Base-by-base conservation (phyloP, 2,113 vertebrate genomes). In the Phylloscopus whistleri region DNA sequence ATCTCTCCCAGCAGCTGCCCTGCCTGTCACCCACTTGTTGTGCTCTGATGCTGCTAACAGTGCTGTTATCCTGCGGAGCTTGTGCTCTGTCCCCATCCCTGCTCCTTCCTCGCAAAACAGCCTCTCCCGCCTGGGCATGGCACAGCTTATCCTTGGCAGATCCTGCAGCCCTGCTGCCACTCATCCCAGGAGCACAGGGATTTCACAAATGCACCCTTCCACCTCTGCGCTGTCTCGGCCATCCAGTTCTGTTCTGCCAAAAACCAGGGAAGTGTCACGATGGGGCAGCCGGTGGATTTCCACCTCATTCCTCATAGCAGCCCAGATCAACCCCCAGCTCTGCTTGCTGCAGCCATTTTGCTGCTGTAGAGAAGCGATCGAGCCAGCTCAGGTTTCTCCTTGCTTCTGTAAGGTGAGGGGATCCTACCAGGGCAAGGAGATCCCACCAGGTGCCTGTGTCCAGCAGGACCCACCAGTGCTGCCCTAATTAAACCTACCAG, bases 151-250 rank as follows among this genome's bases (percentile, higher is more conserved):
- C 60, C 78, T 48, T 0, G 5, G 66, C 73, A 49, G 80, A 58
- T 77, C 37, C 75, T 8, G 30, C 62, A 43, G 73, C 43, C 55
- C 58, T 11, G 0, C 28, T 8, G 49, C 68, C 3, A 2, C n/a
- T 76, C 30, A 4, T 51, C 60, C 23, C 39, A 13, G 76, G 44
- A 39, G 87, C 62, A 15, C 39, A 10, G 22, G 72, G 55, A n/a
- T 78, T 87, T 64, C 3, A 0, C 4, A 44, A 75, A 41, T 0
- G 4, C 35, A 31, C 28, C 68, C 6, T 0, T 0, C 49, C 18
- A 7, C 24, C 59, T 33, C 60, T 0, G 0, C 0, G 1, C 72
- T 44, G 26, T 13, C 58, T 31, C 20, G 1, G 27, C 70, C 2
- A 0, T 22, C 64, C 48, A 3, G 3, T 33, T 33, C 16, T 8